Percentiles rank a stretch among this genome's conserved stretches.
phyloP scores from a whole-genome alignment of 2,888 invertebrate species.

The Platycheirus albimanus region DNA sequence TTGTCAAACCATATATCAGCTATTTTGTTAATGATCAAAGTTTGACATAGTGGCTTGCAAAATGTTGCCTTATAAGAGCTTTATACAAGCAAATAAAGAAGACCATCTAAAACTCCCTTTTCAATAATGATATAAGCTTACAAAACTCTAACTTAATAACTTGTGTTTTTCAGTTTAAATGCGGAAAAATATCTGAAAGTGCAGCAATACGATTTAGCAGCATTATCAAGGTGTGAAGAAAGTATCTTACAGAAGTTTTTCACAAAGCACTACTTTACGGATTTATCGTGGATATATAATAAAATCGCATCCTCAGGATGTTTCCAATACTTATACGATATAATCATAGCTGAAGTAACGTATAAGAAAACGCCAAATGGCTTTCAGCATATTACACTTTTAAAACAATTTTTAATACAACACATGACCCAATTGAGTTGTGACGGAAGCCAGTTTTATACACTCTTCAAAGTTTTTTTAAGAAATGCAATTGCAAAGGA shows the following conservation, averaged over 20 bases:
- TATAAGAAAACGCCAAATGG: constrained; percentile 79
- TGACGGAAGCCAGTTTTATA: constrained; percentile 92
- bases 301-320: constrained; percentile 91
- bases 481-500: constrained; percentile 80
- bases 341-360: constrained; percentile 83
- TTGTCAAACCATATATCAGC: too few relatives aligned
- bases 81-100: too few relatives aligned
- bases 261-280: constrained; percentile 88
- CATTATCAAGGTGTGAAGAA: constrained; percentile 78
- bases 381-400: constrained; percentile 81
- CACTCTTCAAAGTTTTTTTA: constrained; percentile 86
- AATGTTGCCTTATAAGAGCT: too few relatives aligned
- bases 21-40: too few relatives aligned
- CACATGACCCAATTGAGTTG: constrained; percentile 89
- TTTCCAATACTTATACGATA: constrained; percentile 90
- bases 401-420: constrained; percentile 87
- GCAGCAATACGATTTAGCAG: constrained; percentile 88
- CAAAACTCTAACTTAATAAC: too few relatives aligned
- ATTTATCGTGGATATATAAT: constrained; percentile 90
- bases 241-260: constrained; percentile 85
- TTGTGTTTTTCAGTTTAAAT: constrained; percentile 86
- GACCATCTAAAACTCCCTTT: too few relatives aligned
- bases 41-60: too few relatives aligned
- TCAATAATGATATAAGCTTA: too few relatives aligned
- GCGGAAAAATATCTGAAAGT: constrained; percentile 91